These are phyloP conservation scores for Heteropelma amictum DNA, from an alignment of 2,888 invertebrate genomes.

Conservation along the genomic window DNA sequence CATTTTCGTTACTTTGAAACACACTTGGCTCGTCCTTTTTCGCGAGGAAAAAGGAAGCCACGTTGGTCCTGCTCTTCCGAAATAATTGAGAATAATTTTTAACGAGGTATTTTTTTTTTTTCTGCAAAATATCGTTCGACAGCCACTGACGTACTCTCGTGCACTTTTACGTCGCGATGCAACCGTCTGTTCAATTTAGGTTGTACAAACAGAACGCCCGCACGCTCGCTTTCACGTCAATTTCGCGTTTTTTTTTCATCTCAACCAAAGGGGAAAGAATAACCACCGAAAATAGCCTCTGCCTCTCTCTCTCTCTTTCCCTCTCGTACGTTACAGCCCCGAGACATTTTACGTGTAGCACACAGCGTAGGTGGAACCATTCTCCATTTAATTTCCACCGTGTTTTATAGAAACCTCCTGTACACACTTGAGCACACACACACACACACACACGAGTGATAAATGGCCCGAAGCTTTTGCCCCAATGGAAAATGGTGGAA, in stretches of 20 bases:
- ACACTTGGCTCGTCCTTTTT: too few species aligned
- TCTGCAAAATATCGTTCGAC: neutral
- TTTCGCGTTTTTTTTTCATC: slow-evolving; percentile 14
- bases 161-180: neutral
- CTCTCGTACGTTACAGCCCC: slow-evolving; percentile 37
- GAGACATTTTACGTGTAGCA: slow-evolving; percentile 20
- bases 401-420: slow-evolving; percentile 11
- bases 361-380: neutral
- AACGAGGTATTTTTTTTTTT: too few species aligned
- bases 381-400: slow-evolving; percentile 40
- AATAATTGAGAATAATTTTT: too few species aligned
- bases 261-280: neutral
- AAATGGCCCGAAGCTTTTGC: neutral
- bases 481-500: neutral
- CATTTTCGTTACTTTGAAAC: too few species aligned
- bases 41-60: too few species aligned
- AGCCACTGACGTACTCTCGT: neutral
- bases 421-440: neutral
- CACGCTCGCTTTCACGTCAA: neutral
- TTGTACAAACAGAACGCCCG: slow-evolving; percentile 21
- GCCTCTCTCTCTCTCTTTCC: too few species aligned
- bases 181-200: slow-evolving; percentile 16
- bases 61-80: neutral
- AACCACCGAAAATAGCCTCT: slow-evolving; percentile 14
- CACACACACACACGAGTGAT: neutral